A percentile compares a stretch with the other conserved stretches of the same genome.
Evolutionary conservation across 2,797 vertebrate genomes (phyloP).

Genomic region (Acipenser ruthenus): DNA sequence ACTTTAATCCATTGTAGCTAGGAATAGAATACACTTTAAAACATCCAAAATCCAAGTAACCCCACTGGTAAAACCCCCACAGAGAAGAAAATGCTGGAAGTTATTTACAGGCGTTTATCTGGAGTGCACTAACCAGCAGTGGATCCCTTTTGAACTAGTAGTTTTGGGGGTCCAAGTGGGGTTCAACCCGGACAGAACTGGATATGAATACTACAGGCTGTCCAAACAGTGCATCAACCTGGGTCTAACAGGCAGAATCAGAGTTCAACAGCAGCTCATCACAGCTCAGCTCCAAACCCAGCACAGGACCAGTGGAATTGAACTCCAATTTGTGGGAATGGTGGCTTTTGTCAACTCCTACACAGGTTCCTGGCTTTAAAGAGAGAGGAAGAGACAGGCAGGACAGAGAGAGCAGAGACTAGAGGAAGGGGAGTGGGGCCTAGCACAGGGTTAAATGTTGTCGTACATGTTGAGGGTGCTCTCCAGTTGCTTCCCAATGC

Average conservation of each 20-base stretch:
- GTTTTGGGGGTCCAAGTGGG: too few species aligned
- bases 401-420: neutral
- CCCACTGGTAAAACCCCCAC: too few species aligned
- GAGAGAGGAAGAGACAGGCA: neutral
- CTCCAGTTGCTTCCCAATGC: constrained; percentile 91
- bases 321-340: too few species aligned
- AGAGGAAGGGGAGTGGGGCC: neutral
- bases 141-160: constrained; percentile 4
- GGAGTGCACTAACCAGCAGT: constrained; percentile 30
- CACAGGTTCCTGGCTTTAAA: too few species aligned
- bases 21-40: too few species aligned
- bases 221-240: neutral
- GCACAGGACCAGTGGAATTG: too few species aligned
- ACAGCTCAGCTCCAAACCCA: too few species aligned
- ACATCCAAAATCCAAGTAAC: too few species aligned
- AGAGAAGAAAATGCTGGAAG: too few species aligned
- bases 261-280: neutral
- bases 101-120: constrained; percentile 20
- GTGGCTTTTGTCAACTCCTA: too few species aligned
- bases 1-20: too few species aligned
- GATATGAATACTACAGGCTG: neutral
- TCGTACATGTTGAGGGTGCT: constrained; percentile 90
- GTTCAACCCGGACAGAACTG: too few species aligned
- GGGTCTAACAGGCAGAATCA: neutral
- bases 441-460: constrained; percentile 56